These are phyloP conservation scores for Halichoerus grypus DNA, from an alignment of 2,113 vertebrate genomes.

Conservation along the genomic window DNA sequence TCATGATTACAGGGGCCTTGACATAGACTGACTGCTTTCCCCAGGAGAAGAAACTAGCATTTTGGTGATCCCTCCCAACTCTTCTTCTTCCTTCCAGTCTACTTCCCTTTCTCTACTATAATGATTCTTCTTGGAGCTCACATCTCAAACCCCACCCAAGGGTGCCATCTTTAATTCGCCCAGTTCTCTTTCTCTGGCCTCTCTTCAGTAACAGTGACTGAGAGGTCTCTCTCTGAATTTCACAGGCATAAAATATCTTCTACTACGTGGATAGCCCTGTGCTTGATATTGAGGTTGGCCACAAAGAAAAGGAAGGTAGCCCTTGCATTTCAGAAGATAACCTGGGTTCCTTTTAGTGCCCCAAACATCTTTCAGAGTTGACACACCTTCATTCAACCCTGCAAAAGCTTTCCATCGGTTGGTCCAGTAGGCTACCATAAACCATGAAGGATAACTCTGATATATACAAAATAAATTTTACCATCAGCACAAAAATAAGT, in stretches of 20 bases:
- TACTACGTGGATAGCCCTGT: not conserved
- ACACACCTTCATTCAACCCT: not conserved
- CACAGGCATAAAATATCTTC: not conserved
- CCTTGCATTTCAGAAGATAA: not conserved
- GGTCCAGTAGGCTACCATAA: not conserved
- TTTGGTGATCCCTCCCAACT: not conserved
- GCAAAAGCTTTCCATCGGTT: not conserved
- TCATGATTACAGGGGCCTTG: not conserved
- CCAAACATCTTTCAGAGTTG: not conserved
- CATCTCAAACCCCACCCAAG: not conserved
- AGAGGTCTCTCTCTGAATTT: not conserved
- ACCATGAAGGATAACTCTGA: not conserved
- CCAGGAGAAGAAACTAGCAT: not conserved
- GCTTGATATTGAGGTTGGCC: not conserved
- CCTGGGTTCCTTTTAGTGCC: not conserved
- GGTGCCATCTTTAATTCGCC: not conserved
- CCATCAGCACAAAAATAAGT: not conserved
- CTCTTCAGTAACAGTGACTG: not conserved
- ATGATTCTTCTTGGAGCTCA: not conserved
- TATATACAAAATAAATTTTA: not conserved
- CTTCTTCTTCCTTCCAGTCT: not conserved
- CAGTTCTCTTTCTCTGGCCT: not conserved
- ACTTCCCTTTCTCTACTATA: not conserved
- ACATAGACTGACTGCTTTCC: not conserved
- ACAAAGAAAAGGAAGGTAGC: not conserved